phyloP scores from a whole-genome alignment of 2,113 vertebrate genomes.

The Empidonax traillii region DNA sequence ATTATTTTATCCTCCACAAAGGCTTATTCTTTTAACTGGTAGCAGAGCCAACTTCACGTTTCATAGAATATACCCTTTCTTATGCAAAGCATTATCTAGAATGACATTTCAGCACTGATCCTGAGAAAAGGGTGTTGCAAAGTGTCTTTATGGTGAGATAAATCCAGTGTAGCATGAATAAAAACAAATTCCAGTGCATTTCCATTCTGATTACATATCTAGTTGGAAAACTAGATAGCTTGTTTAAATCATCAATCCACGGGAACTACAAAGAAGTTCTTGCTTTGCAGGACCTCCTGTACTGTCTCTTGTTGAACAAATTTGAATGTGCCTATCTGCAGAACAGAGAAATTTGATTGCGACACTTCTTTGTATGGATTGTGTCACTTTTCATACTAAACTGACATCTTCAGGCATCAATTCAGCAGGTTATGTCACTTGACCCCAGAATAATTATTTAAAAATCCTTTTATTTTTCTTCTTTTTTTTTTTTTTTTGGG shows the following conservation, averaged over 20 bases:
- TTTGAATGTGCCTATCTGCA: neutral
- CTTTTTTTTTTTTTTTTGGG: neutral
- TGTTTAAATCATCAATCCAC: conserved; percentile 80
- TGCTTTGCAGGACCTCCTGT: neutral
- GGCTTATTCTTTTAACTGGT: neutral
- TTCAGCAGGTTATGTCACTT: neutral
- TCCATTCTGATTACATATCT: conserved; percentile 79
- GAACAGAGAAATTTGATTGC: neutral
- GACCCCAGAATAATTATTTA: neutral
- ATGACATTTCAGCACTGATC: conserved; percentile 47
- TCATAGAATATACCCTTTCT: neutral
- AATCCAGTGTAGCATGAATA: conserved; percentile 83
- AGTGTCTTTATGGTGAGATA: conserved; percentile 80
- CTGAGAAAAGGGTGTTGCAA: conserved; percentile 73
- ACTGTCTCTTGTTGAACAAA: neutral
- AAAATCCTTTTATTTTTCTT: neutral
- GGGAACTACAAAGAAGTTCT: conserved; percentile 61
- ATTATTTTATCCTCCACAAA: neutral
- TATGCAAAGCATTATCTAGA: conserved; percentile 38
- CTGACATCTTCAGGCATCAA: neutral
- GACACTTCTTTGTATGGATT: neutral
- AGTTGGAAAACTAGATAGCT: conserved; percentile 78
- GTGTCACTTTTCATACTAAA: neutral
- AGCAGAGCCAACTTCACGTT: neutral
- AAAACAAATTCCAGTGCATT: conserved; percentile 82